Conservation (phyloP, 2,888 invertebrate species). For the Drosophila mulleri region DNA sequence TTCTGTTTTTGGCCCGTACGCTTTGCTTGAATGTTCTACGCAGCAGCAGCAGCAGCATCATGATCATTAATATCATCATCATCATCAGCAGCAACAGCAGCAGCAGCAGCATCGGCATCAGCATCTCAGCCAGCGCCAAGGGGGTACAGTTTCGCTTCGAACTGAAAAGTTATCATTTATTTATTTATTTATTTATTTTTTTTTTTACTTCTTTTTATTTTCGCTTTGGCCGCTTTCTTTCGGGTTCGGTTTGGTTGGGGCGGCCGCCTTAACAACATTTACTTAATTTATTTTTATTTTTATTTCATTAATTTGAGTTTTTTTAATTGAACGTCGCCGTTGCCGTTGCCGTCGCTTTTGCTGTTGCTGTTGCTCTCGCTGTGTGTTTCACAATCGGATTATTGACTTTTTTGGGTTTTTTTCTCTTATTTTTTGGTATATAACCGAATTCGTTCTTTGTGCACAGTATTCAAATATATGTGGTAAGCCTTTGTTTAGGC, state of each 20-base stretch:
- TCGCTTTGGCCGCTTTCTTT: constrained; percentile 71
- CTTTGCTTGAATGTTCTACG: constrained; percentile 61
- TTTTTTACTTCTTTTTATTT: constrained; percentile 54
- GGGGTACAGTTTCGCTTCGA: constrained; percentile 82
- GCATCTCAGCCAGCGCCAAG: constrained; percentile 60
- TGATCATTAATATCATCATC: constrained; percentile 47
- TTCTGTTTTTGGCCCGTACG: constrained; percentile 66
- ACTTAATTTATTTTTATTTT: constrained; percentile 72
- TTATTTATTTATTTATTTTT: constrained; percentile 22
- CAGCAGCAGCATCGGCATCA: constrained; percentile 35
- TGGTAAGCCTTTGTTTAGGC: constrained; percentile 68
- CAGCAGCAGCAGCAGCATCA: constrained; percentile 57
- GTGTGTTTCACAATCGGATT: constrained; percentile 68
- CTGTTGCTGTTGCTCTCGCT: constrained; percentile 25
- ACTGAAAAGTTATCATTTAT: constrained; percentile 78
- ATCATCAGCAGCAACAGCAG: constrained; percentile 31
- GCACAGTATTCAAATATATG: constrained; percentile 71
- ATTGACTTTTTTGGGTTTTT: constrained; percentile 68
- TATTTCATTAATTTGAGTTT: constrained; percentile 73
- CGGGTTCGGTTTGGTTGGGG: constrained; percentile 41
- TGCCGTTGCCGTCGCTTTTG: constrained; percentile 26
- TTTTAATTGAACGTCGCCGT: constrained; percentile 64
- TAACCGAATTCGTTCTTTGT: constrained; percentile 43
- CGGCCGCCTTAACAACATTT: constrained; percentile 56
- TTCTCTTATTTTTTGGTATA: constrained; percentile 4